These are phyloP conservation scores for Acronicta leporina DNA, from an alignment of 2,888 invertebrate genomes.

Conservation along the genomic window DNA sequence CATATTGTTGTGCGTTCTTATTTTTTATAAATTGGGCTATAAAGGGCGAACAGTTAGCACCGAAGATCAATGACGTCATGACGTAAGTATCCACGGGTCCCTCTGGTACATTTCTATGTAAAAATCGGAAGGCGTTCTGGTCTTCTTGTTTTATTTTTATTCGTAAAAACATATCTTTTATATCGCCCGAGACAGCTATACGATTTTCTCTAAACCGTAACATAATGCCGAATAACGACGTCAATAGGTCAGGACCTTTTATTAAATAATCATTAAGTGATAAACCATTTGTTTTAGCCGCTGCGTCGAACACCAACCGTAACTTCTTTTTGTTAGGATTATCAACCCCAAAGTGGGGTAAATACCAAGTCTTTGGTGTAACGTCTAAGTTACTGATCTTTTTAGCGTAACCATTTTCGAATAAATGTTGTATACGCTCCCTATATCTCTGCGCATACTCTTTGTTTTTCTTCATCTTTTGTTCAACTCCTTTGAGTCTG, in stretches of 20 bases:
- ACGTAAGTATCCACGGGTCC: neutral
- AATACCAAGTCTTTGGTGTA: neutral
- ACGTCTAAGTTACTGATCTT: too few relatives aligned
- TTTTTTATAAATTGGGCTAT: neutral
- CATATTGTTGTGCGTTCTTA: too few relatives aligned
- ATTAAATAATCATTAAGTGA: neutral
- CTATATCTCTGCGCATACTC: neutral
- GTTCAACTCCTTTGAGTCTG: neutral
- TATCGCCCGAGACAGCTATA: neutral
- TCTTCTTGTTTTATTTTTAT: neutral
- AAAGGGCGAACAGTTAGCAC: neutral
- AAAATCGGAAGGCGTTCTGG: too few relatives aligned
- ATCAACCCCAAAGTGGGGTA: slow-evolving; percentile 2
- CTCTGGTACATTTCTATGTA: neutral
- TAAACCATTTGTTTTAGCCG: neutral
- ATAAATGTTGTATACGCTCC: neutral
- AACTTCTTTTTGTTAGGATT: neutral
- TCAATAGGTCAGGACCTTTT: neutral
- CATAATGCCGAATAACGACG: neutral
- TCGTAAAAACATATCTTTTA: neutral
- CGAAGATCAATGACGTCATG: neutral
- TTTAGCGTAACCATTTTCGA: neutral
- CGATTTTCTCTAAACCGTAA: neutral
- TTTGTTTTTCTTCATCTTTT: neutral
- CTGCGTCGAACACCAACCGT: neutral